A percentile compares a stretch with the other conserved stretches of the same genome.
phyloP scores from a whole-genome alignment of 2,888 invertebrate species.

The Phyto melanocephala region DNA sequence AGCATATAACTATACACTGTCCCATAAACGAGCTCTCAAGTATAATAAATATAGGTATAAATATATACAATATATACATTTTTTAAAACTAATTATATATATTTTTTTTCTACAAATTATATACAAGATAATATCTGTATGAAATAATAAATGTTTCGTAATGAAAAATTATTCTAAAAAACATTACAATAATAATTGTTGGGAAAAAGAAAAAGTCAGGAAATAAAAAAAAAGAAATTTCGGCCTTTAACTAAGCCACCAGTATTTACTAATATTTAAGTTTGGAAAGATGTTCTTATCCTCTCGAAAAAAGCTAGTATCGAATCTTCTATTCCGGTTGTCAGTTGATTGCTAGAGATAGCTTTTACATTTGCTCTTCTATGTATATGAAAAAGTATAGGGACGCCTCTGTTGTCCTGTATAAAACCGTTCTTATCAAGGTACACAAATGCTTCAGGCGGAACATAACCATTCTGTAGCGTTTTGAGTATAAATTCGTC shows the following conservation, averaged over 20 bases:
- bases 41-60: neutral
- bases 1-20: neutral
- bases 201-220: neutral
- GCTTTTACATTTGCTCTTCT: neutral
- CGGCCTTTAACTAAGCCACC: neutral
- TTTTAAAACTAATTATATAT: neutral
- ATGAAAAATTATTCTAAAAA: neutral
- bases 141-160: neutral
- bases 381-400: neutral
- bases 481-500: slow-evolving; percentile 3
- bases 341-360: neutral
- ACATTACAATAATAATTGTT: neutral
- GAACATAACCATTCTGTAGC: neutral
- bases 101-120: neutral
- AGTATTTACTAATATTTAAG: neutral
- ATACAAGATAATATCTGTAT: neutral
- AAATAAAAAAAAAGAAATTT: neutral
- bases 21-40: neutral
- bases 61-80: neutral
- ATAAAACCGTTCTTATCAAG: neutral
- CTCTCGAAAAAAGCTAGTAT: too few species aligned
- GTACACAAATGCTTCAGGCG: neutral
- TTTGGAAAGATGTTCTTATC: neutral
- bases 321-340: neutral
- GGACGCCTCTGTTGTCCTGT: neutral